These are phyloP conservation scores for Agelas oroides DNA, from an alignment of 37 sponge, comb jelly and placozoan genomes.

Conservation along the genomic window DNA sequence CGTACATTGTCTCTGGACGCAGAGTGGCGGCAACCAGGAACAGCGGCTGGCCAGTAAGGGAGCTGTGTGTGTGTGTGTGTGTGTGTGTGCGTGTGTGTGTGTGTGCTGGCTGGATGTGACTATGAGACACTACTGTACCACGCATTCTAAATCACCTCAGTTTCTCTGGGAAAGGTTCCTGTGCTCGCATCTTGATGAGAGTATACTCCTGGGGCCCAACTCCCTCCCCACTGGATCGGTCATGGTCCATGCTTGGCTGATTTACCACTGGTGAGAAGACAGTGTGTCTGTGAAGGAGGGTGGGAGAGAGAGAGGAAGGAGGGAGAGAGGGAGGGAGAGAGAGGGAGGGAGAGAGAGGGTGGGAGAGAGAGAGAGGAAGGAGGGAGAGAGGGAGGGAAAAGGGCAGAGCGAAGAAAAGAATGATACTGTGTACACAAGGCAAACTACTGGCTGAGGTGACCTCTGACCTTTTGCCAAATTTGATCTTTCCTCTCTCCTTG, in stretches of 20 bases:
- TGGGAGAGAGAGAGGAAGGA: background rate
- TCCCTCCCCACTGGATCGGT: conserved; percentile 94
- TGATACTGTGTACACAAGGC: too few relatives aligned
- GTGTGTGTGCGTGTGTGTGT: background rate
- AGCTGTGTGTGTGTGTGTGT: conserved; percentile 22
- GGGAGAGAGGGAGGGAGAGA: background rate
- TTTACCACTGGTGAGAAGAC: conserved; percentile 91
- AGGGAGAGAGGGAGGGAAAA: too few relatives aligned
- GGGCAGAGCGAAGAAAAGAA: background rate
- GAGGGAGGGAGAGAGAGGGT: background rate
- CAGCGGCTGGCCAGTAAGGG: conserved; percentile 74
- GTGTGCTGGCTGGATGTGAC: background rate
- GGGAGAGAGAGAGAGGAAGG: background rate
- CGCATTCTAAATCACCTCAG: too few relatives aligned
- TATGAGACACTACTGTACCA: too few relatives aligned
- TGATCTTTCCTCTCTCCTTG: conserved; percentile 88
- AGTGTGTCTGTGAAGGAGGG: conserved; percentile 65
- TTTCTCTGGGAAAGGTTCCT: conserved; percentile 85
- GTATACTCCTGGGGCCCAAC: conserved; percentile 99
- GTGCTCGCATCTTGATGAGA: conserved; percentile 91
- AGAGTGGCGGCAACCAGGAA: conserved; percentile 97
- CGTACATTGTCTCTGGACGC: conserved; percentile 99
- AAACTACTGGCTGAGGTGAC: background rate
- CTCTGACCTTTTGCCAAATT: conserved; percentile 94
- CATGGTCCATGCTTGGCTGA: conserved; percentile 99